Conservation (phyloP, 2,113 vertebrate species). For the Heptranchias perlo region DNA sequence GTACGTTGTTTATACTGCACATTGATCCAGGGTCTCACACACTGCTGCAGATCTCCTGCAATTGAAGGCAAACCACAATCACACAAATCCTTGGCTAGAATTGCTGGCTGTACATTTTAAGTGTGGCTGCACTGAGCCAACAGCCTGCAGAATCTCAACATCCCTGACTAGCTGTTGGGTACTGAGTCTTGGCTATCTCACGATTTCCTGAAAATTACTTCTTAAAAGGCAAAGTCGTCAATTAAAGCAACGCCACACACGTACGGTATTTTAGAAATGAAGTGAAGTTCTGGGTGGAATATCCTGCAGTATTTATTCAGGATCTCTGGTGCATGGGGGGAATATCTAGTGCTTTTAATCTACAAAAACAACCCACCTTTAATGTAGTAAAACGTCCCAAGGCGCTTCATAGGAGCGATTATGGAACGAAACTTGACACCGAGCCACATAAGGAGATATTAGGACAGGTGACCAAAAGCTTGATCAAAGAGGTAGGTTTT, state of each 20-base stretch:
- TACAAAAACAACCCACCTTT: too few species aligned
- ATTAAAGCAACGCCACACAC: not conserved
- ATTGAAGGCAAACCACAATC: not conserved
- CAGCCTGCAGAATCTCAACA: conserved; percentile 6
- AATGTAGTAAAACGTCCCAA: too few species aligned
- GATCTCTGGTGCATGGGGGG: not conserved
- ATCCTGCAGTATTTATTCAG: not conserved
- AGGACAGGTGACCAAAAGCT: too few species aligned
- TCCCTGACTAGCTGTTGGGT: not conserved
- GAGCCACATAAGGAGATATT: too few species aligned
- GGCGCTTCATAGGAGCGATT: too few species aligned
- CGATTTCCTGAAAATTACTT: not conserved
- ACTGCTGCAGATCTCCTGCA: not conserved
- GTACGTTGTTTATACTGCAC: not conserved
- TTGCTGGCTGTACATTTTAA: conserved; percentile 23
- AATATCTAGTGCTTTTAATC: too few species aligned
- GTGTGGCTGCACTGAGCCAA: not conserved
- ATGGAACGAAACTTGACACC: too few species aligned
- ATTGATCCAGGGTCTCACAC: not conserved
- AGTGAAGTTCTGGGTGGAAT: not conserved
- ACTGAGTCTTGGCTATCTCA: not conserved
- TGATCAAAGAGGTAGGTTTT: too few species aligned
- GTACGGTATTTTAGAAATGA: too few species aligned
- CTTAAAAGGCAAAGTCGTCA: not conserved
- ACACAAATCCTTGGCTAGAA: not conserved